These are phyloP conservation scores for Aplochiton taeniatus DNA, from an alignment of 2,797 vertebrate genomes.

Conservation along the genomic window DNA sequence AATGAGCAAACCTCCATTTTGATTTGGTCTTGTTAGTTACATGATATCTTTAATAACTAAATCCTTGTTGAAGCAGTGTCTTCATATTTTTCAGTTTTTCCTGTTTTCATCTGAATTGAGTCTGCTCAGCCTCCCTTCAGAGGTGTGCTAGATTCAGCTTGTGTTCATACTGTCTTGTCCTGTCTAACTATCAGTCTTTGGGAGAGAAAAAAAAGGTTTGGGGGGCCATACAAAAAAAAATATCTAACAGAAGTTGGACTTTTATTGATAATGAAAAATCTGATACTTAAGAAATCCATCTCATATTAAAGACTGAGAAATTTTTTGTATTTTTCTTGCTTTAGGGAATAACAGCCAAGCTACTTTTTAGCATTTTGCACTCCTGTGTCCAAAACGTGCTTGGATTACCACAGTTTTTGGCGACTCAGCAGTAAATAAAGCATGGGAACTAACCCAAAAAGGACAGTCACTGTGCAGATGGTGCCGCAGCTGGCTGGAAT, in stretches of 20 bases:
- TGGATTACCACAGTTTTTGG: slow-evolving; percentile 59
- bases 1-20: too few species aligned
- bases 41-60: neutral
- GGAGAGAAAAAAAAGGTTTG: too few species aligned
- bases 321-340: slow-evolving; percentile 46
- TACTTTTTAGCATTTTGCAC: slow-evolving; percentile 17
- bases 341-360: slow-evolving; percentile 49
- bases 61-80: neutral
- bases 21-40: too few species aligned
- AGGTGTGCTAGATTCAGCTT: neutral
- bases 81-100: neutral
- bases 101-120: neutral
- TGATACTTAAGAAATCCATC: neutral
- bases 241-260: too few species aligned
- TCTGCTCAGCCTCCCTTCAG: neutral
- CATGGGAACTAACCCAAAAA: slow-evolving; percentile 93
- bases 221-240: too few species aligned
- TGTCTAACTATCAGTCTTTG: too few species aligned
- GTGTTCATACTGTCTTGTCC: neutral
- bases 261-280: too few species aligned
- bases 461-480: slow-evolving; percentile 82
- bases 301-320: slow-evolving; percentile 24
- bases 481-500: slow-evolving; percentile 73
- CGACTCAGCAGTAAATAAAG: slow-evolving; percentile 50
- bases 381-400: slow-evolving; percentile 37